Percentiles rank a stretch among this genome's conserved stretches.
phyloP scores from a whole-genome alignment of 2,797 vertebrate species.

The Labroides dimidiatus region DNA sequence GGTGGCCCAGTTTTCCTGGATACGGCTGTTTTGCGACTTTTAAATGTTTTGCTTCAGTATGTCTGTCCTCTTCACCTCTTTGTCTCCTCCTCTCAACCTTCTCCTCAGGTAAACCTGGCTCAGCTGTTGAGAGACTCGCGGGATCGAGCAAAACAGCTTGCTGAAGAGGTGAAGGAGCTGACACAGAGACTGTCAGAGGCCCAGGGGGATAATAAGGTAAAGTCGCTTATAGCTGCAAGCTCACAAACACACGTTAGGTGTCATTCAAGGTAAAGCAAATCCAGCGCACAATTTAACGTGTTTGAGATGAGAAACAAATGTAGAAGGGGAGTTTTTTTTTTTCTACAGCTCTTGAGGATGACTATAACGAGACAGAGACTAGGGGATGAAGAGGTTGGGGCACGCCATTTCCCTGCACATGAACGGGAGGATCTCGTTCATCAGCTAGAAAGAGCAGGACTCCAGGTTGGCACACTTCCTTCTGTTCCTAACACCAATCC shows the following conservation, averaged over 20 bases:
- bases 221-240: background rate
- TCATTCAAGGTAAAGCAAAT: background rate
- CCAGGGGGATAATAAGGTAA: constrained; percentile 97
- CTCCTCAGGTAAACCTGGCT: constrained; percentile 90
- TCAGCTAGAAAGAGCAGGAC: constrained; percentile 91
- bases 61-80: background rate
- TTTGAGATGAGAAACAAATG: background rate
- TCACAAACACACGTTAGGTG: background rate
- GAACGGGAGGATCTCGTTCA: constrained; percentile 94
- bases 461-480: constrained; percentile 84
- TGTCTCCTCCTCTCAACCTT: background rate
- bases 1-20: background rate
- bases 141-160: constrained; percentile 88
- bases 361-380: constrained; percentile 97
- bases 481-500: background rate
- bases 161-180: constrained; percentile 94
- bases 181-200: constrained; percentile 93
- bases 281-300: background rate
- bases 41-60: too few relatives aligned
- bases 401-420: constrained; percentile 93
- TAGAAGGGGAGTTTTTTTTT: background rate
- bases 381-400: constrained; percentile 94
- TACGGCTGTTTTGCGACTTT: background rate
- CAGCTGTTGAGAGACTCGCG: constrained; percentile 93
- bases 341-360: constrained; percentile 93